phyloP scores from a whole-genome alignment of 2,797 vertebrate genomes.

The Sebastes baramenuke region DNA sequence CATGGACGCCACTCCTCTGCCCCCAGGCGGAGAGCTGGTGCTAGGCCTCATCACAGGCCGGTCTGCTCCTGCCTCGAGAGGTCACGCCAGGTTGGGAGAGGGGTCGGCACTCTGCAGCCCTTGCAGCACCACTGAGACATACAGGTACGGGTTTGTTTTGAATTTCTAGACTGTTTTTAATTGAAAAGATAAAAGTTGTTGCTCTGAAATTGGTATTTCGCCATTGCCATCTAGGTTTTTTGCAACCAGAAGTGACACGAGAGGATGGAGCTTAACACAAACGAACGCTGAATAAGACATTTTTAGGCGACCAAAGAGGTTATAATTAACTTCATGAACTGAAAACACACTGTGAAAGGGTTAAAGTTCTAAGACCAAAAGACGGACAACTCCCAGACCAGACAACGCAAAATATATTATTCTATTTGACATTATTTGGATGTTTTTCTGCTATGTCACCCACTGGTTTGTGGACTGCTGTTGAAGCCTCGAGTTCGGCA shows the following conservation, averaged over 20 bases:
- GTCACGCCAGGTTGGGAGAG: conserved; percentile 36
- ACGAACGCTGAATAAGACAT: too few relatives aligned
- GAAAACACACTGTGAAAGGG: too few relatives aligned
- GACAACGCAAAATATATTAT: too few relatives aligned
- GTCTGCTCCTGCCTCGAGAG: conserved; percentile 32
- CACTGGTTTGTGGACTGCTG: too few relatives aligned
- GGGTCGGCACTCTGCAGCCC: conserved; percentile 84
- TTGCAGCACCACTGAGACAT: conserved; percentile 89
- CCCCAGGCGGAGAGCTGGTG: conserved; percentile 46
- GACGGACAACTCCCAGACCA: too few relatives aligned
- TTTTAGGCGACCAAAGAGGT: fast-evolving
- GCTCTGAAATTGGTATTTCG: not conserved
- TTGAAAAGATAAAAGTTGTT: not conserved
- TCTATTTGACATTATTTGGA: not conserved
- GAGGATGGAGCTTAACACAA: too few relatives aligned
- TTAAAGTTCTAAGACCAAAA: too few relatives aligned
- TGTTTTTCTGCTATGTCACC: too few relatives aligned
- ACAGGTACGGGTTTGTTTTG: conserved; percentile 52
- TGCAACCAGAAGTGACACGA: too few relatives aligned
- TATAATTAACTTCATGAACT: too few relatives aligned
- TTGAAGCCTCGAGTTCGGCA: too few relatives aligned
- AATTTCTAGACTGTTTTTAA: not conserved
- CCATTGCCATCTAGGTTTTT: too few relatives aligned
- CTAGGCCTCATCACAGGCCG: conserved; percentile 25
- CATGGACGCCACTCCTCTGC: conserved; percentile 80